phyloP scores from a whole-genome alignment of 2,797 vertebrate species.

The Xiphophorus birchmanni region DNA sequence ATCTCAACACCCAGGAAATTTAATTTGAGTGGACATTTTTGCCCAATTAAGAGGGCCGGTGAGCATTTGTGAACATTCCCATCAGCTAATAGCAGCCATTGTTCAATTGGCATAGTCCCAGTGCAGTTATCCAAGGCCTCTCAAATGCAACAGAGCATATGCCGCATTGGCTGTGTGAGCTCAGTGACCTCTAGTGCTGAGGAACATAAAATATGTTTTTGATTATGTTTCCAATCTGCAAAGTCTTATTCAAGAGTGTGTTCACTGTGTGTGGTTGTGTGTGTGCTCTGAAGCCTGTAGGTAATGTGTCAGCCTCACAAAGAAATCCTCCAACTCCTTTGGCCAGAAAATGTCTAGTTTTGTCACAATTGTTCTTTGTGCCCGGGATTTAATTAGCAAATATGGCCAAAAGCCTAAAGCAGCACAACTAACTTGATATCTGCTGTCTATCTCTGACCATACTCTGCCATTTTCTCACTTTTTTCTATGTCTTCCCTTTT shows the following conservation, averaged over 20 bases:
- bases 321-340: conserved; percentile 64
- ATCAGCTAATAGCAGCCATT: conserved; percentile 79
- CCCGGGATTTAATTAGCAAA: conserved; percentile 74
- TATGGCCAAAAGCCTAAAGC: conserved; percentile 70
- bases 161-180: conserved; percentile 55
- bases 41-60: conserved; percentile 78
- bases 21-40: conserved; percentile 81
- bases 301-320: conserved; percentile 54
- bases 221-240: conserved; percentile 45
- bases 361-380: conserved; percentile 68
- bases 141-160: conserved; percentile 62
- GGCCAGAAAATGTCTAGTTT: conserved; percentile 61
- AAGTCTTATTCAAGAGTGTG: conserved; percentile 12
- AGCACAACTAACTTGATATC: conserved; percentile 61
- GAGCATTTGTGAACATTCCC: conserved; percentile 77
- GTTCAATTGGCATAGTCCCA: conserved; percentile 72
- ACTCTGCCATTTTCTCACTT: neutral
- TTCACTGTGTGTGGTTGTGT: conserved; percentile 8
- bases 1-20: conserved; percentile 71
- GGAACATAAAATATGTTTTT: conserved; percentile 59
- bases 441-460: conserved; percentile 47
- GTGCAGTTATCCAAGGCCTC: conserved; percentile 60
- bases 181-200: conserved; percentile 59
- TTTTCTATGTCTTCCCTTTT: neutral
- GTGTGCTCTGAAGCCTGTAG: conserved; percentile 41